phyloP scores from a whole-genome alignment of 2,888 invertebrate species.

The Philaethria dido region DNA sequence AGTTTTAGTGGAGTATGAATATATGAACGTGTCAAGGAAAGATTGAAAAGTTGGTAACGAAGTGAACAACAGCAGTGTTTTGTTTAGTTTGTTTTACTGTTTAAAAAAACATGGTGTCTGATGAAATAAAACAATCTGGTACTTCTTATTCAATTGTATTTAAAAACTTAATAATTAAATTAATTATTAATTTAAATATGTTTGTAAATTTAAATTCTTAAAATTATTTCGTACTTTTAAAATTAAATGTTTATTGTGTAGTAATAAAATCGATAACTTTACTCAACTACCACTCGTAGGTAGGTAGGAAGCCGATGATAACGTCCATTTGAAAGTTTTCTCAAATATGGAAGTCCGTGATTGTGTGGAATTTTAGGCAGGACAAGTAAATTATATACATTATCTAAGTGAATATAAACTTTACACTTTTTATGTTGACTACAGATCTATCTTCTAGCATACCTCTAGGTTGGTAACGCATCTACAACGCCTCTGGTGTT shows the following conservation, averaged over 20 bases:
- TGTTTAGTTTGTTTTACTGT: too few species aligned
- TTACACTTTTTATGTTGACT: constrained; percentile 45
- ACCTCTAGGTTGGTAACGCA: too few species aligned
- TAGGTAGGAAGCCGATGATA: background rate
- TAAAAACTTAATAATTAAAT: background rate
- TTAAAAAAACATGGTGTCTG: too few species aligned
- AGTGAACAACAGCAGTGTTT: too few species aligned
- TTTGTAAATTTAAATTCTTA: background rate
- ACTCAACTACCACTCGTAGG: too few species aligned
- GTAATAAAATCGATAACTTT: too few species aligned
- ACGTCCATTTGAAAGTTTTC: background rate
- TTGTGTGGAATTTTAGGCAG: background rate
- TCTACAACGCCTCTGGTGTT: too few species aligned
- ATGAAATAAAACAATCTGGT: background rate
- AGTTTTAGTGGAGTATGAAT: too few species aligned
- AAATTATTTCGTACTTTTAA: background rate
- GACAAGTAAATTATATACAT: background rate
- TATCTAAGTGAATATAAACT: constrained; percentile 48
- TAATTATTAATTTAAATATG: background rate
- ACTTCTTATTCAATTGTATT: background rate
- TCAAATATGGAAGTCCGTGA: background rate
- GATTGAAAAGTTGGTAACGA: background rate
- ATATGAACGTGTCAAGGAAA: too few species aligned
- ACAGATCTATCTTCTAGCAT: constrained; percentile 48
- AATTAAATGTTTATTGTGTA: background rate